A percentile compares a stretch with the other conserved stretches of the same genome.
phyloP scores from a whole-genome alignment of 2,888 invertebrate species.

The Xestia ashworthii region DNA sequence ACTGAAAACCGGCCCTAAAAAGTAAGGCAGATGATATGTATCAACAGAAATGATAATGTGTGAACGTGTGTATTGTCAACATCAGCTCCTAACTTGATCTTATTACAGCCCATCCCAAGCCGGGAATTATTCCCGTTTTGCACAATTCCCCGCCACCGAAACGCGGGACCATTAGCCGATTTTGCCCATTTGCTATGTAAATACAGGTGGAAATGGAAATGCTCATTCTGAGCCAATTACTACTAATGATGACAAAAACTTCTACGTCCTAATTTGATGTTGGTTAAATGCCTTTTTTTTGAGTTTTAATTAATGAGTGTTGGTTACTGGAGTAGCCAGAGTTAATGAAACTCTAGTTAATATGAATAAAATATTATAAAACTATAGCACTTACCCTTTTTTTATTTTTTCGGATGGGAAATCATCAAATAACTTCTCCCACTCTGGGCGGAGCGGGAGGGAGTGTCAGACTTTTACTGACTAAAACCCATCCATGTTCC shows the following conservation, averaged over 20 bases:
- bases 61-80: background rate
- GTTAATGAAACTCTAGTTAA: too few relatives aligned
- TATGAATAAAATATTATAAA: too few relatives aligned
- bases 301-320: constrained; percentile 36
- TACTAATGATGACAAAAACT: constrained; percentile 67
- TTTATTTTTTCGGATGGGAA: too few relatives aligned
- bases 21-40: background rate
- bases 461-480: too few relatives aligned
- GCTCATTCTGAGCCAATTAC: constrained; percentile 68
- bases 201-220: constrained; percentile 73
- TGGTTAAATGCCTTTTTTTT: constrained; percentile 57
- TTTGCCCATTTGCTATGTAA: constrained; percentile 71
- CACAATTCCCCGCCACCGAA: constrained; percentile 38
- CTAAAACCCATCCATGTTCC: too few relatives aligned
- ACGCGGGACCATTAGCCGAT: constrained; percentile 67
- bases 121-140: constrained; percentile 42
- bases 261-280: constrained; percentile 57
- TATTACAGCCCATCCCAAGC: constrained; percentile 19
- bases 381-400: too few relatives aligned
- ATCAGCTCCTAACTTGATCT: constrained; percentile 13
- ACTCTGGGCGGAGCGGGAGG: too few relatives aligned
- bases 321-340: background rate
- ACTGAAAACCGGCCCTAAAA: background rate
- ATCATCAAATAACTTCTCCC: too few relatives aligned
- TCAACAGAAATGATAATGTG: too few relatives aligned